Evolutionary conservation across 37 sponge, comb jelly and placozoan genomes (phyloP).

Genomic region (Halichondria panicea): DNA sequence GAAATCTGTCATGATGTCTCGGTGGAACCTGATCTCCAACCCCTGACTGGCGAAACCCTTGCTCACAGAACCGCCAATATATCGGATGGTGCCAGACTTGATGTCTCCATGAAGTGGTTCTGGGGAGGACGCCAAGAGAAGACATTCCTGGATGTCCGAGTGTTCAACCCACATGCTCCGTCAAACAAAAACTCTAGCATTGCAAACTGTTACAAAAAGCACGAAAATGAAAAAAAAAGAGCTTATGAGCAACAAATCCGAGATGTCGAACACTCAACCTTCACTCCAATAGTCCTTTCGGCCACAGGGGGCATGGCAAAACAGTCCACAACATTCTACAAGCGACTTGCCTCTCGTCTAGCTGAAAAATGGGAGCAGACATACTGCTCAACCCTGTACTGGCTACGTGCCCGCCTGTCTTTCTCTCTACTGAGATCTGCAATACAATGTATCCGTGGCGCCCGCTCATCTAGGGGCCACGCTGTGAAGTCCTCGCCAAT

Average conservation of each 20-base stretch:
- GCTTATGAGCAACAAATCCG: constrained; percentile 36
- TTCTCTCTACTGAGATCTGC: constrained; percentile 34
- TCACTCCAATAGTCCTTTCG: constrained; percentile 37
- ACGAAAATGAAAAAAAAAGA: constrained; percentile 27
- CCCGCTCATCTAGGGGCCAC: constrained; percentile 11
- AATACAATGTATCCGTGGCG: constrained; percentile 31
- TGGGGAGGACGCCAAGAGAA: constrained; percentile 21
- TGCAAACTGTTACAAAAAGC: constrained; percentile 1
- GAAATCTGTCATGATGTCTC: constrained; percentile 36
- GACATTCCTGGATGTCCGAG: neutral
- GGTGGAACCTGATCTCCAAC: constrained; percentile 40
- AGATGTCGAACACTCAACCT: constrained; percentile 37
- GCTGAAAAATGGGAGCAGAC: constrained; percentile 5
- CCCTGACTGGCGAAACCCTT: constrained; percentile 30
- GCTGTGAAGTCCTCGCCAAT: too few relatives aligned
- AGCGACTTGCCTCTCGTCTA: constrained; percentile 14
- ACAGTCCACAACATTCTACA: constrained; percentile 32
- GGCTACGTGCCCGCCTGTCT: constrained; percentile 29
- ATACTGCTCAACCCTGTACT: constrained; percentile 14
- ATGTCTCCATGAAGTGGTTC: constrained; percentile 21
- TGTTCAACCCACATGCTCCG: neutral
- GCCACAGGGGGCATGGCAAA: constrained; percentile 54
- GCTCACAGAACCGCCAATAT: constrained; percentile 14
- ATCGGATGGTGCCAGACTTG: constrained; percentile 20
- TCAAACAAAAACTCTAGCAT: constrained; percentile 8